These are phyloP conservation scores for Scophthalmus maximus DNA, from an alignment of 2,113 vertebrate genomes.

Conservation along the genomic window DNA sequence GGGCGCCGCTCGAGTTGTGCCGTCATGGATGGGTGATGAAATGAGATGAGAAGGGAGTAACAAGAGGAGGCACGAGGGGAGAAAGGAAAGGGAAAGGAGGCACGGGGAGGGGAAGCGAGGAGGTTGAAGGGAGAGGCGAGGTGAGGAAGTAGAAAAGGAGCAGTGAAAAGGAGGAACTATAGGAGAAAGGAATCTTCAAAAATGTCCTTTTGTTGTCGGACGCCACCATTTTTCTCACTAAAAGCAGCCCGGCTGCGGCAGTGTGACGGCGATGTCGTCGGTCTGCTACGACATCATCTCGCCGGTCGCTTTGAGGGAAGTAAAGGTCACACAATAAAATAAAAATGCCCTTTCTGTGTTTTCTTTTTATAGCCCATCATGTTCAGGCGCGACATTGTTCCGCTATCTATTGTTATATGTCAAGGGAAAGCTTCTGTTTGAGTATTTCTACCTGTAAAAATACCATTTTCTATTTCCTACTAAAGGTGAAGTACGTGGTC, in stretches of 20 bases:
- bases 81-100: conserved; percentile 1
- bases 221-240: too few species aligned
- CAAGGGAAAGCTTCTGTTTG: too few species aligned
- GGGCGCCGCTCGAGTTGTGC: conserved; percentile 26
- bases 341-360: conserved; percentile 16
- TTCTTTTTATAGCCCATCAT: not conserved
- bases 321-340: conserved; percentile 34
- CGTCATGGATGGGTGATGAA: conserved; percentile 53
- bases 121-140: conserved; percentile 3
- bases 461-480: too few species aligned
- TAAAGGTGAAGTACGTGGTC: too few species aligned
- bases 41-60: conserved; percentile 57
- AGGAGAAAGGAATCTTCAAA: not conserved
- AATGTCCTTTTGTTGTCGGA: not conserved
- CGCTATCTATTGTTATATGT: not conserved
- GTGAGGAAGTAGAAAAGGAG: not conserved
- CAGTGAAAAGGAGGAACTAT: not conserved
- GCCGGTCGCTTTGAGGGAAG: not conserved
- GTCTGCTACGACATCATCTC: not conserved
- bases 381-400: too few species aligned
- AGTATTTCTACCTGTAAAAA: too few species aligned
- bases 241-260: not conserved
- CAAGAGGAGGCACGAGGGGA: conserved; percentile 12
- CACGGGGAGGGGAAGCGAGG: not conserved
- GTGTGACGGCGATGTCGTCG: not conserved